Evolutionary conservation across 1,140 invertebrate genomes (phyloP).

Genomic region (Penaeus indicus): DNA sequence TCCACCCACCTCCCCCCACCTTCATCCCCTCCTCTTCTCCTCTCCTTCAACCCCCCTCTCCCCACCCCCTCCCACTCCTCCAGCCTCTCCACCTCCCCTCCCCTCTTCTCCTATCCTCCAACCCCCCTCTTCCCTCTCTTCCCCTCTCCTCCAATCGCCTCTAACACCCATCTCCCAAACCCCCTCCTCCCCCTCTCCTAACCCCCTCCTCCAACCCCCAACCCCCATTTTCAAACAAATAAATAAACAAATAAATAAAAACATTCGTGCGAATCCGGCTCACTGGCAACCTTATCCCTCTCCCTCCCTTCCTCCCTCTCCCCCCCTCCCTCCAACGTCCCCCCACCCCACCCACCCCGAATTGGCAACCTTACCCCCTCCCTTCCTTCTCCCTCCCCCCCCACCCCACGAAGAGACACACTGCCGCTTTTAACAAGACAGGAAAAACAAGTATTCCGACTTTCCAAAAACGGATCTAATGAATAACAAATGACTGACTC

Average conservation of each 20-base stretch:
- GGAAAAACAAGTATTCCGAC: slow-evolving; percentile 7
- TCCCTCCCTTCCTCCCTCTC: background rate
- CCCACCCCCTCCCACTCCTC: no score
- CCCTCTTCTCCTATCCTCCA: background rate
- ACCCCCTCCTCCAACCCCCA: no score
- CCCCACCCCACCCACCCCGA: no score
- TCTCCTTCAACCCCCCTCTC: background rate
- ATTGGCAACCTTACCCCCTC: no score
- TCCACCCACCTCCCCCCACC: no score
- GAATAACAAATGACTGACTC: slow-evolving; percentile 60
- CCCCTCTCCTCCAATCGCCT: no score
- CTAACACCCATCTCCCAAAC: background rate
- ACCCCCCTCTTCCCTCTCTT: background rate
- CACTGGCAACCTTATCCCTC: no score
- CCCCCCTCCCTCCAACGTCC: background rate
- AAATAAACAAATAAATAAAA: no score
- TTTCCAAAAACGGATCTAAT: slow-evolving; percentile 42
- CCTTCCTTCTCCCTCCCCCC: background rate
- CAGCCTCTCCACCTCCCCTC: background rate
- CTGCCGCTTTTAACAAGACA: slow-evolving; percentile 16
- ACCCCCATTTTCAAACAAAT: no score
- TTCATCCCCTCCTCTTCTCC: background rate
- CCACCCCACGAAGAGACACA: background rate
- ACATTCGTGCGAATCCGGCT: no score
- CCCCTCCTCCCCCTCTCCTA: no score